Evolutionary conservation across 2,888 invertebrate species (phyloP), one percentile per base, ranked within the genome.

Genomic region (Heliconius hortense): DNA sequence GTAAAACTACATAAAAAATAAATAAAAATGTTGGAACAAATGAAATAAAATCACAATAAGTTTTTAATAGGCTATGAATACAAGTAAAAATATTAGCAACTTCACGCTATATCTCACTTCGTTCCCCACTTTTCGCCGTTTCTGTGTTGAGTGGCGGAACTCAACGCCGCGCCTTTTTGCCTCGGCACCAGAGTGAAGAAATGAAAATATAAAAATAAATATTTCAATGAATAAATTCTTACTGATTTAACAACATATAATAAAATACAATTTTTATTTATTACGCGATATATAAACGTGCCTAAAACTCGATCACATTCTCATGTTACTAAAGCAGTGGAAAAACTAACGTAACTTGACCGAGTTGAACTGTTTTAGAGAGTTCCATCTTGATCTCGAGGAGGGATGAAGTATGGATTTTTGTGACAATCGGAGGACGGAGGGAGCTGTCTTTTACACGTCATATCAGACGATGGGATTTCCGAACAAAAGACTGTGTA

Each of bases 321-420:
- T 85, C 84, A 76, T 84, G 83, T 87, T 85, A 82, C 85, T 81
- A 83, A 86, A 87, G 85, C 83, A 80, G 80, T 81, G 83, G 84
- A 84, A 88, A 88, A 88, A 87, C 86, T 87, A 86, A 86, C 82
- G 83, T 83, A 87, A 87, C 83, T 84, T 86, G 84, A 85, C 84
- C 85, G 83, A 83, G 82, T 80, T 81, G 78, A 79, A 70, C 71
- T 73, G 73, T 82, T 80, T 82, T 82, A 80, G 80, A 81, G 80
- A 79, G 81, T 85, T 83, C 83, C 82, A 82, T 82, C 83, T 84
- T 83, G 82, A 84, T 82, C 80, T 81, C 78, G 74, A 76, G 76
- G 78, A 76, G 63, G 69, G 31, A 69, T 69, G 78, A 81, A 81
- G 80, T 62, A 74, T 73, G 53, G 76, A 69, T 69, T 76, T 68